Evolutionary conservation across 2,888 invertebrate genomes (phyloP), one percentile per base, ranked within the genome.

Genomic region (Platycheirus albimanus): DNA sequence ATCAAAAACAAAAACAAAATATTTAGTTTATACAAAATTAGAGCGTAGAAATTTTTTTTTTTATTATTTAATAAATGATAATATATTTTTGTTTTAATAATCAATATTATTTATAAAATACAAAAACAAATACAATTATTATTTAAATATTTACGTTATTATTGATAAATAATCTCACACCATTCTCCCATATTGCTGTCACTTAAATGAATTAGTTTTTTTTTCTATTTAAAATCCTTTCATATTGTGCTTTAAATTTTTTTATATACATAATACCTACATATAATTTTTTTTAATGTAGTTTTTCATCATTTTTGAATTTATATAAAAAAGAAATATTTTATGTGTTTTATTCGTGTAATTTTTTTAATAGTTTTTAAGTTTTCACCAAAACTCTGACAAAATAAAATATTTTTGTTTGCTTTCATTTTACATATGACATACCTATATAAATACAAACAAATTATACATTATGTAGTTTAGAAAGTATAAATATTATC

Each of bases 241-340:
- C 80, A 56, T 56, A 84, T 63, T 78, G 85, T 86, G 86, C 84
- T 85, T 87, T 78, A 85, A 87, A 86, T 69, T 77, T 47, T 41
- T 64, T 49, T 63, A 38, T 33, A 24, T 24, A 4, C 6, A 24
- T 24, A 24, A 24, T n/a, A n/a, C 24, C 6, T 33, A 33, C 30
- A 33, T 33, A 24, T 5, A 24, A 24, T 24, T 24, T 24, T 24
- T 4, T 33, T 33, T 8, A 33, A 33, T 33, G 41, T 75, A 72
- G 49, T 58, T 69, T 30, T 49, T 28, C 43, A 61, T 80, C 30
- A 77, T 76, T 76, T 74, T 77, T 83, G 63, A 36, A 56, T 28
- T n/a, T 43, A 15, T 15, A 38, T 36, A 38, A 7, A 19, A n/a
- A n/a, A n/a, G n/a, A n/a, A n/a, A n/a, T n/a, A n/a, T n/a, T n/a